phyloP scores from a whole-genome alignment of 2,888 invertebrate species.

The Platycheirus rosarum region DNA sequence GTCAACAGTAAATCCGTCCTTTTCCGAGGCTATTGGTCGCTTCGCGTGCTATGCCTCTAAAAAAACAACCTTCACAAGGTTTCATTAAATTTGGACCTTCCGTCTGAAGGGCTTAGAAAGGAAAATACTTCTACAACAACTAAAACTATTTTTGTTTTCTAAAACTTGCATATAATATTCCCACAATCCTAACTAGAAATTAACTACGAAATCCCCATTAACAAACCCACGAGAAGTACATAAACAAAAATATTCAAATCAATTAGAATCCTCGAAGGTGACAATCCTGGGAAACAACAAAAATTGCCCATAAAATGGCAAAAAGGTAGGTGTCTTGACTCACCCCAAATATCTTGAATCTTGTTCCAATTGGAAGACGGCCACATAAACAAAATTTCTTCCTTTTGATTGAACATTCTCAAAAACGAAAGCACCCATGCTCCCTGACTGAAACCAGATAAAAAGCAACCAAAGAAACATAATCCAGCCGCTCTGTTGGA shows the following conservation, averaged over 20 bases:
- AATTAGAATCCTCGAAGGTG: conserved; percentile 76
- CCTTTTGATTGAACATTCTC: conserved; percentile 49
- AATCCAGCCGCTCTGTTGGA: conserved; percentile 16
- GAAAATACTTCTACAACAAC: too few relatives aligned
- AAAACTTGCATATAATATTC: too few relatives aligned
- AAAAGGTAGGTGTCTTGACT: conserved; percentile 19
- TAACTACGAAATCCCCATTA: too few relatives aligned
- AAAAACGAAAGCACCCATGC: background rate
- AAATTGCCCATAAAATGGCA: conserved; percentile 57
- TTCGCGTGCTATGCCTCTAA: too few relatives aligned
- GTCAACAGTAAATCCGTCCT: too few relatives aligned
- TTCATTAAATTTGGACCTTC: too few relatives aligned
- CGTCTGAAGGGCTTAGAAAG: too few relatives aligned
- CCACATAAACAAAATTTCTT: conserved; percentile 35
- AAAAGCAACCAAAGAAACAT: conserved; percentile 12
- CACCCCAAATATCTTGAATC: conserved; percentile 24
- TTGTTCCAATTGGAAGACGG: conserved; percentile 42
- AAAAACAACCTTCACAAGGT: too few relatives aligned
- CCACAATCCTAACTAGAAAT: too few relatives aligned
- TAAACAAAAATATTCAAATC: conserved; percentile 49
- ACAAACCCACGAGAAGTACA: conserved; percentile 30
- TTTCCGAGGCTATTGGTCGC: too few relatives aligned
- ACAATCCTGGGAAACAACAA: conserved; percentile 80
- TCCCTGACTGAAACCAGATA: conserved; percentile 8
- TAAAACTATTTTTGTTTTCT: too few relatives aligned